A percentile compares a stretch with the other conserved stretches of the same genome.
Conservation (phyloP, 2,888 invertebrate species). For the Apoda limacodes region DNA sequence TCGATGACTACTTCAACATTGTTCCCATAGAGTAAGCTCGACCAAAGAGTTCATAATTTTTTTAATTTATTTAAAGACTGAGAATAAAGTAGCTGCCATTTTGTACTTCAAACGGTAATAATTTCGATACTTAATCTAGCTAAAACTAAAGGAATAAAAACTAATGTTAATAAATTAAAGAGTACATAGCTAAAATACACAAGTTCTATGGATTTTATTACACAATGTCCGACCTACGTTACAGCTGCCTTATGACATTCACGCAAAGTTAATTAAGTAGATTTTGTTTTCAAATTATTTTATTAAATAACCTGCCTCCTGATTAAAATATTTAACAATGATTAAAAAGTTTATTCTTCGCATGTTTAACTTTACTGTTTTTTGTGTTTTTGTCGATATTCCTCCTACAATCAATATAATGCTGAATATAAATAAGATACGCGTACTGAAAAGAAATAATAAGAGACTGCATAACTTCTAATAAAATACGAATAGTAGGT, state of each 20-base stretch:
- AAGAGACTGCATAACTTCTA: too few species aligned
- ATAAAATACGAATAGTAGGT: too few species aligned
- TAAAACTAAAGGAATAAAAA: constrained; percentile 2
- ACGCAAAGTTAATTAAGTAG: constrained; percentile 33
- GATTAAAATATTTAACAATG: too few species aligned
- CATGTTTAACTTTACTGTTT: too few species aligned
- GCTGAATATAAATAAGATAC: too few species aligned
- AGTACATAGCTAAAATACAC: constrained; percentile 8
- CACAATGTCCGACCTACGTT: constrained; percentile 37
- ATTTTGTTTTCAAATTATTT: too few species aligned
- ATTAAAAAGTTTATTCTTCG: too few species aligned
- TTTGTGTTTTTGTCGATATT: too few species aligned
- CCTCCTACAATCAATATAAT: too few species aligned
- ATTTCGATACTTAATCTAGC: constrained; percentile 7
- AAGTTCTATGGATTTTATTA: constrained; percentile 27
- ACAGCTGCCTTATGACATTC: constrained; percentile 51
- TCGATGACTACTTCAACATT: constrained; percentile 56
- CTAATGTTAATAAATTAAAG: constrained; percentile 11
- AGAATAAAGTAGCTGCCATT: constrained; percentile 48
- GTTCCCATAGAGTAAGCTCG: constrained; percentile 65
- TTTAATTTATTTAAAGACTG: background rate
- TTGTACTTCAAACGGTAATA: too few species aligned
- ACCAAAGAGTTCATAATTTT: constrained; percentile 36
- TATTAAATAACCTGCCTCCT: too few species aligned
- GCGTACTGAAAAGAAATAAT: too few species aligned